phyloP scores from a whole-genome alignment of 2,888 invertebrate genomes.

The Sylvicola fuscatus region DNA sequence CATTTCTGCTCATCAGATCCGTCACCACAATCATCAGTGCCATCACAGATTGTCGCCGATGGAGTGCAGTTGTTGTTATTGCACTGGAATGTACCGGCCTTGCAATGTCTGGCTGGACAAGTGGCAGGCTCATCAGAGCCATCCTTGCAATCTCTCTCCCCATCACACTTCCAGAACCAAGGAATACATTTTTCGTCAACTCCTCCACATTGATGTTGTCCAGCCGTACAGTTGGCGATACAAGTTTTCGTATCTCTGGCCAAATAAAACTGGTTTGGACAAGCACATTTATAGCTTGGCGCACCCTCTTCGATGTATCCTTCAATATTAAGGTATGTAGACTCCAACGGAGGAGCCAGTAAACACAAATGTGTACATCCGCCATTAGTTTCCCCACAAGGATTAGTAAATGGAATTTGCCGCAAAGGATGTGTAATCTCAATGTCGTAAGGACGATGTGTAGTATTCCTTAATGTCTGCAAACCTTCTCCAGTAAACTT shows the following conservation, averaged over 20 bases:
- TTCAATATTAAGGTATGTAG: constrained; percentile 54
- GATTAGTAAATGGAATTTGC: constrained; percentile 70
- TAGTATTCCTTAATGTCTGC: constrained; percentile 63
- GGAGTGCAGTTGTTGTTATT: constrained; percentile 83
- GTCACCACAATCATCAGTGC: constrained; percentile 82
- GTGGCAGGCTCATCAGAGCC: constrained; percentile 73
- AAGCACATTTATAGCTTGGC: constrained; percentile 66
- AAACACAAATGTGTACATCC: constrained; percentile 92
- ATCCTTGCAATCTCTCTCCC: constrained; percentile 81
- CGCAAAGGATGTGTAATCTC: constrained; percentile 79
- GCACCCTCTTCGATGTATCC: constrained; percentile 64
- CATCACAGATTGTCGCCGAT: constrained; percentile 83
- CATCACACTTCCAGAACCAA: constrained; percentile 71
- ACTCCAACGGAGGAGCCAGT: constrained; percentile 60
- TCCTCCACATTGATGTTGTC: constrained; percentile 33
- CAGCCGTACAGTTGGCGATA: constrained; percentile 81
- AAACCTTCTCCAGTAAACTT: constrained; percentile 72
- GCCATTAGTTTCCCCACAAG: constrained; percentile 82
- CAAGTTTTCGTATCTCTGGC: constrained; percentile 69
- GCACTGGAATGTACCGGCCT: constrained; percentile 87
- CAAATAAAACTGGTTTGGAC: constrained; percentile 86
- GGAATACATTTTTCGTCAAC: constrained; percentile 50
- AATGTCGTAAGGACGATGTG: constrained; percentile 87
- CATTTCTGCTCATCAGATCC: constrained; percentile 75
- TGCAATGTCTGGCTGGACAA: constrained; percentile 69